These are phyloP conservation scores for Linepithema humile DNA, from an alignment of 1,140 invertebrate genomes.

Conservation along the genomic window DNA sequence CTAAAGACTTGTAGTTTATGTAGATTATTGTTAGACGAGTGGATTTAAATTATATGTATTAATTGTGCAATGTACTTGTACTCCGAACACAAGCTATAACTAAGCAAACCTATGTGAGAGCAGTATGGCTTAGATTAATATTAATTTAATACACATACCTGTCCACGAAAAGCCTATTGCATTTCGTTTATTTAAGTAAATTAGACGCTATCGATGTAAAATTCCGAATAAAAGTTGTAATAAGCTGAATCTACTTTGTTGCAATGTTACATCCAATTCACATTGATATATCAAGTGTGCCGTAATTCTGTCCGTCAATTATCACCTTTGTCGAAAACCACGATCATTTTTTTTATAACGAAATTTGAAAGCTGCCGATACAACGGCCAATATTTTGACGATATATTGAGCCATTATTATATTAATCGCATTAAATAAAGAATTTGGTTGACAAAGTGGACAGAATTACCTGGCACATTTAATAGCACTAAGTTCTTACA, in stretches of 20 bases:
- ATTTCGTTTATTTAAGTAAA: constrained; percentile 65
- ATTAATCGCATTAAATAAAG: too few relatives aligned
- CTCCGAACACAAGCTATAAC: constrained; percentile 12
- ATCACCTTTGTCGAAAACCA: too few relatives aligned
- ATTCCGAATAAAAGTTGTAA: constrained; percentile 77
- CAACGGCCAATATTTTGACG: too few relatives aligned
- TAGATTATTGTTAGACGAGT: constrained; percentile 44
- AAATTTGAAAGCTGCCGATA: too few relatives aligned
- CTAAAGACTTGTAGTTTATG: constrained; percentile 32
- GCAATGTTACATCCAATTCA: constrained; percentile 47
- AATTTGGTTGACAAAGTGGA: too few relatives aligned
- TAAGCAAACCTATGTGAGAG: too few relatives aligned
- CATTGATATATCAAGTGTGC: constrained; percentile 15
- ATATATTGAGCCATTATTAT: too few relatives aligned
- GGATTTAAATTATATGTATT: constrained; percentile 46
- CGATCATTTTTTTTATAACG: too few relatives aligned
- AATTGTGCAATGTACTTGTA: constrained; percentile 14
- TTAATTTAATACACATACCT: constrained; percentile 47
- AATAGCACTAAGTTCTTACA: too few relatives aligned
- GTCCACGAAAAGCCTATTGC: constrained; percentile 31
- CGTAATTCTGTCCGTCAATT: too few relatives aligned
- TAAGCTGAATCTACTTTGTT: constrained; percentile 79
- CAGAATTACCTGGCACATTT: too few relatives aligned
- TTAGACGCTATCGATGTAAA: constrained; percentile 73
- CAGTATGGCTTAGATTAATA: constrained; percentile 8